These are phyloP conservation scores for Heptranchias perlo DNA, from an alignment of 2,113 vertebrate species.

Conservation along the genomic window DNA sequence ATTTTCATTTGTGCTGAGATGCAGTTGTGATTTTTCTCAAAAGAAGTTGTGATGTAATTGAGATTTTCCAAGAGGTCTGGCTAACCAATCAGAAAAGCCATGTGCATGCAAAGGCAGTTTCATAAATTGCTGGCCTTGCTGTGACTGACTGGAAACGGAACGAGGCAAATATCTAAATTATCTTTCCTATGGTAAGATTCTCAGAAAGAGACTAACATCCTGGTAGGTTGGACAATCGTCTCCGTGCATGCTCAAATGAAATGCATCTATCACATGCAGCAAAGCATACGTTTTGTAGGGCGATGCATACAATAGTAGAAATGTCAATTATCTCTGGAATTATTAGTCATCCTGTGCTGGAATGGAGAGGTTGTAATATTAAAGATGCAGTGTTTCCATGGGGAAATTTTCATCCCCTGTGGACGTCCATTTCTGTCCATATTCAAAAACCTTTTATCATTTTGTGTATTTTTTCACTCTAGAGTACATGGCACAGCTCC, in stretches of 20 bases:
- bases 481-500: slow-evolving; percentile 78
- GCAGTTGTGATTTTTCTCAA: too few relatives aligned
- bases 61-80: too few relatives aligned
- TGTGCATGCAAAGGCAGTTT: too few relatives aligned
- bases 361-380: neutral
- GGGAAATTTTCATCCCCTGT: neutral
- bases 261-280: neutral
- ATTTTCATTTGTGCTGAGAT: too few relatives aligned
- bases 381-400: too few relatives aligned
- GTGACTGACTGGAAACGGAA: too few relatives aligned
- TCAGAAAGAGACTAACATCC: neutral
- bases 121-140: too few relatives aligned
- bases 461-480: slow-evolving; percentile 42
- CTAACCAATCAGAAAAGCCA: too few relatives aligned
- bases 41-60: too few relatives aligned
- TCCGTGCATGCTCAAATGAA: neutral
- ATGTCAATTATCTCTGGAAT: neutral
- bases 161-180: too few relatives aligned
- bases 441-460: slow-evolving; percentile 16
- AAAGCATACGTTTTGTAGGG: neutral
- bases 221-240: neutral
- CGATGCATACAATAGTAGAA: neutral
- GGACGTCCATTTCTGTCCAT: neutral
- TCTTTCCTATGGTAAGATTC: too few relatives aligned
- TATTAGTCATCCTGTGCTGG: neutral